Evolutionary conservation across 2,113 vertebrate genomes (phyloP).

Genomic region (Saiga tatarica): DNA sequence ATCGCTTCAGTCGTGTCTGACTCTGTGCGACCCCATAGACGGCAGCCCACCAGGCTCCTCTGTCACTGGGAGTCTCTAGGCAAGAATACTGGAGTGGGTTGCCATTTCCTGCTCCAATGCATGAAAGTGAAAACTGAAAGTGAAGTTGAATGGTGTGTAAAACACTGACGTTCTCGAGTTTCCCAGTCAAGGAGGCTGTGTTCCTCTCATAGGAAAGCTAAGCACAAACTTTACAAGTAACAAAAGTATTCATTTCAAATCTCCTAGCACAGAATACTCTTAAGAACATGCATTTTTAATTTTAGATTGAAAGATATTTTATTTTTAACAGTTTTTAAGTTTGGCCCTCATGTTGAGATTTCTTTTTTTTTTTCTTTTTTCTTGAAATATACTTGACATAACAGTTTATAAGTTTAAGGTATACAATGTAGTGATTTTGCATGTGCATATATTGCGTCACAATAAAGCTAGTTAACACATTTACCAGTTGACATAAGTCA

Average conservation of each 20-base stretch:
- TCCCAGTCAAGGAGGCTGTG: not conserved
- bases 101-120: no score
- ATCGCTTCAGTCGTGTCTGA: no score
- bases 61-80: no score
- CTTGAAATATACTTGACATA: not conserved
- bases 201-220: not conserved
- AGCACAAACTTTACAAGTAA: not conserved
- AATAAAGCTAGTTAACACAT: not conserved
- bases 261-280: not conserved
- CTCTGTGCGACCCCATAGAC: no score
- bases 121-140: no score
- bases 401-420: not conserved
- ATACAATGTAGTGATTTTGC: not conserved
- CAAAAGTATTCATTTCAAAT: not conserved
- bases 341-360: not conserved
- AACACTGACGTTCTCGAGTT: not conserved
- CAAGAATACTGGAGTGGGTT: no score
- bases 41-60: no score
- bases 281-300: not conserved
- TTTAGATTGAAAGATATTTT: conserved; percentile 34
- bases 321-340: not conserved
- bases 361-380: not conserved
- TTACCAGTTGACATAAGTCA: not conserved
- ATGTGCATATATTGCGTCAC: not conserved
- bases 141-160: not conserved